phyloP scores from a whole-genome alignment of 1,140 invertebrate species.

The Chironomus striatipennis region DNA sequence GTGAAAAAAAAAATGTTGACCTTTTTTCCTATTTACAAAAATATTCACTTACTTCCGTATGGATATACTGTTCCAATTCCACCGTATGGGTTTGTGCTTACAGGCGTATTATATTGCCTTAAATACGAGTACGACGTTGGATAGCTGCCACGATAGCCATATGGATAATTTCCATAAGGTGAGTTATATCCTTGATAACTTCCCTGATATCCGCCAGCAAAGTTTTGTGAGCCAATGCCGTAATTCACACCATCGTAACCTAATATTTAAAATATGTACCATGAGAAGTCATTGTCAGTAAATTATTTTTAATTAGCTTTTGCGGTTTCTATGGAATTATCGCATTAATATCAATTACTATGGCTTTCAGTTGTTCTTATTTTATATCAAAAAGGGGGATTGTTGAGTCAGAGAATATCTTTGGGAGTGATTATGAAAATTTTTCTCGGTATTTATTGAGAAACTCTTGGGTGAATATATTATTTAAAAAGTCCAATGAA shows the following conservation, averaged over 20 bases:
- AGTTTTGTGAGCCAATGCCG: neutral
- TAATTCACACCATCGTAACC: slow-evolving; percentile 16
- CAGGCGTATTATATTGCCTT: neutral
- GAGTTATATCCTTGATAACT: neutral
- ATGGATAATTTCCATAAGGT: slow-evolving; percentile 10
- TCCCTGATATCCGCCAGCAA: slow-evolving; percentile 2
- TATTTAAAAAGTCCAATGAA: too few species aligned
- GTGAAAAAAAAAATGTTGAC: neutral
- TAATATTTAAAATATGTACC: neutral
- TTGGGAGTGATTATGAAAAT: too few species aligned
- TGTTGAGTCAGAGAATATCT: too few species aligned
- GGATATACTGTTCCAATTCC: neutral
- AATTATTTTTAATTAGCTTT: slow-evolving; percentile 1
- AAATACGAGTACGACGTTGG: neutral
- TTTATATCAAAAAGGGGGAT: too few species aligned
- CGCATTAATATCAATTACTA: neutral
- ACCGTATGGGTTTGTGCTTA: neutral
- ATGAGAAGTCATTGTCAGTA: neutral
- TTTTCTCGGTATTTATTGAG: too few species aligned
- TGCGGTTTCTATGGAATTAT: neutral
- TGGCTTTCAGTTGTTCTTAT: neutral
- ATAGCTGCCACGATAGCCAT: neutral
- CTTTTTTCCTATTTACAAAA: neutral
- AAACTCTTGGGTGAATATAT: too few species aligned
- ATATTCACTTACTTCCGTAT: neutral